Evolutionary conservation across 1,140 invertebrate genomes (phyloP).

Genomic region (Drosophila kohkoa): DNA sequence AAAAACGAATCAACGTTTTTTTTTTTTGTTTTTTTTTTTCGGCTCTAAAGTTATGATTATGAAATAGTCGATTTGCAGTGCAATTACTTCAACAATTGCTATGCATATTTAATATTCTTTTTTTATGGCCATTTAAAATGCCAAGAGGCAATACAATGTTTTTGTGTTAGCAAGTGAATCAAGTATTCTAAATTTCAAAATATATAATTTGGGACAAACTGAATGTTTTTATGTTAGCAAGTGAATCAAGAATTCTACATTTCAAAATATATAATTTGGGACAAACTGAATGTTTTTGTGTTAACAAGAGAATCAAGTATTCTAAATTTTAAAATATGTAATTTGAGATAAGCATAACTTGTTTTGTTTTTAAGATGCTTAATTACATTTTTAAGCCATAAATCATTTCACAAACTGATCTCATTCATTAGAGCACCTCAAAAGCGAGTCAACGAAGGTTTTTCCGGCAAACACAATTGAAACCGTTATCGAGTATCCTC

Average conservation of each 20-base stretch:
- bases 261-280: too few relatives aligned
- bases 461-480: slow-evolving; percentile 6
- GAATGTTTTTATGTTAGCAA: too few relatives aligned
- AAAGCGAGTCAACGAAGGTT: background rate
- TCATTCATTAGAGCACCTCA: slow-evolving; percentile 3
- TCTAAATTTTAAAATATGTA: too few relatives aligned
- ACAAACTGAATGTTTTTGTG: background rate
- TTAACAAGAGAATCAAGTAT: background rate
- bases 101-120: background rate
- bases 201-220: too few relatives aligned
- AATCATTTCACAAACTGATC: background rate
- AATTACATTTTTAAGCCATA: background rate
- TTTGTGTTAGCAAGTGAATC: too few relatives aligned
- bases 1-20: too few relatives aligned
- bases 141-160: background rate
- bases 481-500: background rate
- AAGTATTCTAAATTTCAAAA: too few relatives aligned
- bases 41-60: background rate
- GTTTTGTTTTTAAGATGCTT: background rate
- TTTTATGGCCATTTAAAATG: slow-evolving; percentile 20
- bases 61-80: background rate
- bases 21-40: background rate
- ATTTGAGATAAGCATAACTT: background rate
- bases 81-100: background rate
- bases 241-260: too few relatives aligned